Percentiles rank a stretch among this genome's conserved stretches.
Evolutionary conservation across 2,113 vertebrate species (phyloP).

Genomic region (Collichthys lucidus): DNA sequence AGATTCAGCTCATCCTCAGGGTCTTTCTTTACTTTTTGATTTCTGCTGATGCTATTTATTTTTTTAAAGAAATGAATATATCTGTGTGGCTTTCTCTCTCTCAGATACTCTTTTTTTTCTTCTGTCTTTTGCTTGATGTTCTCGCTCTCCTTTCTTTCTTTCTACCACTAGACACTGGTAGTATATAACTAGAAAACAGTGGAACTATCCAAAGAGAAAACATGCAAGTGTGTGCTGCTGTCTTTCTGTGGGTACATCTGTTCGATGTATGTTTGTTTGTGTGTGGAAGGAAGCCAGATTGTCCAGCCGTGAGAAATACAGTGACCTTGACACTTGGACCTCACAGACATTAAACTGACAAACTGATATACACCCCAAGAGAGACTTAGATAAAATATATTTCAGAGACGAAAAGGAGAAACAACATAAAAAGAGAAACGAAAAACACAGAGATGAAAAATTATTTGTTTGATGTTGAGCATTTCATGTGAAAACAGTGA

Average conservation of each 20-base stretch:
- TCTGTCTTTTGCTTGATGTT: neutral
- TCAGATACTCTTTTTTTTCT: neutral
- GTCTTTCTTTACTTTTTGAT: neutral
- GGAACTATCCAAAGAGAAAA: constrained; percentile 3
- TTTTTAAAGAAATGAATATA: neutral
- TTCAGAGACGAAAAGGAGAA: constrained; percentile 38
- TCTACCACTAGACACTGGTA: constrained; percentile 2
- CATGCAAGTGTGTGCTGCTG: neutral
- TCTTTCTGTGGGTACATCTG: neutral
- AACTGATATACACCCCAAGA: constrained; percentile 53
- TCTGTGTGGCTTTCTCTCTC: neutral
- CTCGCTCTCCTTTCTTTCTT: neutral
- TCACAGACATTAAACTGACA: constrained; percentile 59
- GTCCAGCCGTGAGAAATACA: constrained; percentile 21
- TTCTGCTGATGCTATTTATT: constrained; percentile 3
- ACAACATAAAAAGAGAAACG: constrained; percentile 20
- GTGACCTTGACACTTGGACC: constrained; percentile 35
- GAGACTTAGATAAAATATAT: constrained; percentile 33
- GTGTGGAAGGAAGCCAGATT: neutral
- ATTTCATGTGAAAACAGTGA: constrained; percentile 32
- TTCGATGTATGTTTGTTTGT: neutral
- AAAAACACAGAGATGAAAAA: constrained; percentile 38
- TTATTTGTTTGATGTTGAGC: constrained; percentile 36
- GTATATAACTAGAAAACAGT: neutral
- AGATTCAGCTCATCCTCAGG: constrained; percentile 1